Evolutionary conservation across 2,113 vertebrate species (phyloP).

Genomic region (Xenopus borealis): DNA sequence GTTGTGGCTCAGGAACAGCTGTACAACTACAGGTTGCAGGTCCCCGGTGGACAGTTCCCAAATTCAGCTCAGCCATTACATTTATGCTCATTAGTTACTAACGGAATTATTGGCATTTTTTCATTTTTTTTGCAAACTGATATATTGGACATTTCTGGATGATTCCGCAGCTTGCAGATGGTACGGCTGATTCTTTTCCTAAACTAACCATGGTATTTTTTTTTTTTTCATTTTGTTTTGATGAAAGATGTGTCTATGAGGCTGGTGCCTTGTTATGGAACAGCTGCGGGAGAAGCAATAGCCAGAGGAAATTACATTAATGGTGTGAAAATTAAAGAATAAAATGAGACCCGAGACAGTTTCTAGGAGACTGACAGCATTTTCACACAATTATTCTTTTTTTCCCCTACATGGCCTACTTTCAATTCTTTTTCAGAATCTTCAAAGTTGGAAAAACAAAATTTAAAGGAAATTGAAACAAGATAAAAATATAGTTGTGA

Average conservation of each 20-base stretch:
- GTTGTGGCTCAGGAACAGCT: too few relatives aligned
- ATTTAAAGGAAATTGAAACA: background rate
- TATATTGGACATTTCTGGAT: background rate
- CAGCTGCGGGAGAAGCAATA: conserved; percentile 47
- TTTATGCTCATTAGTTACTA: background rate
- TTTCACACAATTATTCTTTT: conserved; percentile 69
- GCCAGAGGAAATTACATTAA: conserved; percentile 72
- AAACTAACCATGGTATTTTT: background rate
- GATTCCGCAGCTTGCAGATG: background rate
- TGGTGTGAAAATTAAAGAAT: conserved; percentile 75
- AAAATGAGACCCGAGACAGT: conserved; percentile 50
- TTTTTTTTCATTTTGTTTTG: conserved; percentile 1
- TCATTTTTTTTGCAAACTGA: too few relatives aligned
- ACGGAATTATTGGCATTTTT: background rate
- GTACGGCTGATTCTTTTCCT: background rate
- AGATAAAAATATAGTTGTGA: too few relatives aligned
- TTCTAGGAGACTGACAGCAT: conserved; percentile 61
- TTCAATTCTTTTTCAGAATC: conserved; percentile 45
- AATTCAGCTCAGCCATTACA: background rate
- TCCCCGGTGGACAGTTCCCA: background rate
- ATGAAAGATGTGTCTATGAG: conserved; percentile 2
- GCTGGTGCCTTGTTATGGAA: conserved; percentile 43
- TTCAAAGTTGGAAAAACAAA: conserved; percentile 37
- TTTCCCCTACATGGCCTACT: conserved; percentile 53
- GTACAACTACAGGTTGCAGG: background rate